Conservation (phyloP, 1,140 invertebrate species). For the Tetranychus cinnabarinus region DNA sequence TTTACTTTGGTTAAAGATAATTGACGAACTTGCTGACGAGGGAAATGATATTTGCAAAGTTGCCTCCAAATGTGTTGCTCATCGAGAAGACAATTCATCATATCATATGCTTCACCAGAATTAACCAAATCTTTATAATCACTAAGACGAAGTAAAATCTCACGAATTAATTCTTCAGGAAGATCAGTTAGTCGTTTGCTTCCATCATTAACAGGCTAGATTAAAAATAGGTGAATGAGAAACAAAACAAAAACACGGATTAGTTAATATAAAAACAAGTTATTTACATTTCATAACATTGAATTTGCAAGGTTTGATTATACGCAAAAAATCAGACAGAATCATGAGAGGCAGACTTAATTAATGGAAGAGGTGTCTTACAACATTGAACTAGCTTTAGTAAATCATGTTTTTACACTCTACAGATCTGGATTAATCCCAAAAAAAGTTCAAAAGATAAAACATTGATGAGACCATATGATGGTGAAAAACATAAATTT, state of each 20-base stretch:
- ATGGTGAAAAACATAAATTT: too few relatives aligned
- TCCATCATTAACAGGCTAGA: constrained; percentile 51
- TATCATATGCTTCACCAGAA: constrained; percentile 38
- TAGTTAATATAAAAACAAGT: too few relatives aligned
- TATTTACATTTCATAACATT: too few relatives aligned
- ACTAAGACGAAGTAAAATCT: constrained; percentile 63
- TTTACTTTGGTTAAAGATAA: constrained; percentile 14
- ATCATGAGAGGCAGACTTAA: too few relatives aligned
- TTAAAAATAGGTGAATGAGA: not conserved
- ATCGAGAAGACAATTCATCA: constrained; percentile 50
- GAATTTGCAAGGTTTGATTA: too few relatives aligned
- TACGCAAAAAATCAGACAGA: too few relatives aligned
- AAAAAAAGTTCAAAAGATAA: not conserved
- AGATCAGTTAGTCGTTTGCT: constrained; percentile 62
- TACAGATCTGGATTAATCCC: too few relatives aligned
- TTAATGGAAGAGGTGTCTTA: too few relatives aligned
- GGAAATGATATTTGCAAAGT: constrained; percentile 76
- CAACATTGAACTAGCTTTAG: too few relatives aligned
- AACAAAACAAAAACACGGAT: too few relatives aligned
- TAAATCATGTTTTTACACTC: too few relatives aligned
- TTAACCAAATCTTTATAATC: constrained; percentile 73
- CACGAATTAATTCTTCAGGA: constrained; percentile 73
- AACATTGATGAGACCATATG: not conserved
- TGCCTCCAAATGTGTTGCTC: constrained; percentile 79
- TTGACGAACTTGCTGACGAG: constrained; percentile 48